Percentiles rank a stretch among this genome's conserved stretches.
Conservation (phyloP, 2,888 invertebrate species). For the Xiphydria camelus region DNA sequence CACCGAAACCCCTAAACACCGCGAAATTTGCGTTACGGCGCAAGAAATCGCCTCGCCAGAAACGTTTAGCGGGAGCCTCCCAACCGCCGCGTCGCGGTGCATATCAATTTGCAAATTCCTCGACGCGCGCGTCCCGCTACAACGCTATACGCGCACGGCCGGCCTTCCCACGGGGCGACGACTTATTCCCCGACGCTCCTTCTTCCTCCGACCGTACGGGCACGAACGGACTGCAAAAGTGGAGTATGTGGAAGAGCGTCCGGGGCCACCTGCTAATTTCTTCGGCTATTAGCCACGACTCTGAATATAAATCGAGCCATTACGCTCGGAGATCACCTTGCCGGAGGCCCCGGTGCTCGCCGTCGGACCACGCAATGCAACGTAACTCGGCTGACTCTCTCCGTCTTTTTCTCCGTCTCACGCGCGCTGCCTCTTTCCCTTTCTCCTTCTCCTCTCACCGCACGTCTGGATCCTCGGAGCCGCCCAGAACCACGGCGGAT, state of each 20-base stretch:
- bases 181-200: no score
- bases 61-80: background rate
- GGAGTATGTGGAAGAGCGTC: no score
- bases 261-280: constrained; percentile 47
- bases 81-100: background rate
- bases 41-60: background rate
- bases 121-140: background rate
- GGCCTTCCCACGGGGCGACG: no score
- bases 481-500: no score
- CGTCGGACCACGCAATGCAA: constrained; percentile 5
- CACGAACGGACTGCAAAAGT: no score
- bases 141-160: no score
- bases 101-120: constrained; percentile 16
- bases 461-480: no score
- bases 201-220: no score
- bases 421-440: background rate
- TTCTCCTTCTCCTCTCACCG: background rate
- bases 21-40: background rate
- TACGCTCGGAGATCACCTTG: constrained; percentile 25
- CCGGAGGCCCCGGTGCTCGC: constrained; percentile 8
- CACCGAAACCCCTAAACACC: no score
- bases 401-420: constrained; percentile 4
- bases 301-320: constrained; percentile 50
- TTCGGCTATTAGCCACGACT: constrained; percentile 44
- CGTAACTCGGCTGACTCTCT: constrained; percentile 21